Conservation (phyloP, 2,888 invertebrate genomes). For the Punctoribates punctum region DNA sequence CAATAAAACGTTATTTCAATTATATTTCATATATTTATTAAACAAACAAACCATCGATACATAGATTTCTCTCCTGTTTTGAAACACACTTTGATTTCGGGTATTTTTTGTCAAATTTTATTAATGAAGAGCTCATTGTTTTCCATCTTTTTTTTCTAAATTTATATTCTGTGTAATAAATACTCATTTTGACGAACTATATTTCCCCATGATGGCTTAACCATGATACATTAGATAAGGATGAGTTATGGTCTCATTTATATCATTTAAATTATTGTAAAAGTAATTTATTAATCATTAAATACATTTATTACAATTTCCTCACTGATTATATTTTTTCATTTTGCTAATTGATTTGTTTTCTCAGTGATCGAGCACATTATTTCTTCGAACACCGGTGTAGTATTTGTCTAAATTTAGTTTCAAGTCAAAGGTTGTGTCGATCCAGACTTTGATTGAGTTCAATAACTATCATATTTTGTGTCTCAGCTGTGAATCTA, state of each 20-base stretch:
- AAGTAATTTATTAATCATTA: slow-evolving; percentile 20
- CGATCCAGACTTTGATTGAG: too few species aligned
- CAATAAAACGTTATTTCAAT: not conserved
- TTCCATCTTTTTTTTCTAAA: not conserved
- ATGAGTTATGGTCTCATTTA: slow-evolving; percentile 1
- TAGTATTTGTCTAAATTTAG: too few species aligned
- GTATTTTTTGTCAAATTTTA: not conserved
- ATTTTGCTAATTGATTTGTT: too few species aligned
- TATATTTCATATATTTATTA: not conserved
- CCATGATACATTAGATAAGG: not conserved
- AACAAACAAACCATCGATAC: not conserved
- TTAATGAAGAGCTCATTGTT: too few species aligned
- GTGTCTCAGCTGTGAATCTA: too few species aligned
- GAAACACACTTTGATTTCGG: not conserved
- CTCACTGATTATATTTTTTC: not conserved
- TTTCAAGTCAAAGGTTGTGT: too few species aligned
- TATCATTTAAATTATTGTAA: slow-evolving; percentile 21
- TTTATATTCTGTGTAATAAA: not conserved
- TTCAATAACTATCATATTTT: too few species aligned
- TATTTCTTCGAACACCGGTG: too few species aligned
- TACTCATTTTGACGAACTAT: not conserved
- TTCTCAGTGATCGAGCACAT: too few species aligned
- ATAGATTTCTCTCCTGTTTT: not conserved
- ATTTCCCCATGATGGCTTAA: not conserved
- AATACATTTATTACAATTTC: slow-evolving; percentile 20